Conservation (phyloP, 2,797 vertebrate genomes). For the Urocyon cinereoargenteus region DNA sequence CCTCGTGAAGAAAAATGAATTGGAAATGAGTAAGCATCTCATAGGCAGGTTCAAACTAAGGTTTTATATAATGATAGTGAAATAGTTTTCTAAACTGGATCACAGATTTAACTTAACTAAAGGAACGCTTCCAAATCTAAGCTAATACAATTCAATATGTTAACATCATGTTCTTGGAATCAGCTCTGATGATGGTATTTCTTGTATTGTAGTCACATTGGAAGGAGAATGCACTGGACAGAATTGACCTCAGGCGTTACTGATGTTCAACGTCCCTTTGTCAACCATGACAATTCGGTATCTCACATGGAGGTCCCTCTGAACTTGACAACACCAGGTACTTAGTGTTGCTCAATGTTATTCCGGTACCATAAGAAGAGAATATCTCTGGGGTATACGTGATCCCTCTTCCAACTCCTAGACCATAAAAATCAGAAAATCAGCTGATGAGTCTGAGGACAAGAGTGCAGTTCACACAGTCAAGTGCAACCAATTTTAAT, state of each 20-base stretch:
- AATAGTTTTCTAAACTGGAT: background rate
- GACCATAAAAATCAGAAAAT: slow-evolving; percentile 8
- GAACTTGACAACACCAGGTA: background rate
- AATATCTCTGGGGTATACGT: background rate
- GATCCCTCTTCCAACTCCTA: background rate
- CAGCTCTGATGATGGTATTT: background rate
- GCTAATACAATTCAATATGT: background rate
- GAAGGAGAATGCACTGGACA: background rate
- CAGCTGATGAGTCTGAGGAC: background rate
- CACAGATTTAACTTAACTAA: background rate
- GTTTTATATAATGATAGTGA: background rate
- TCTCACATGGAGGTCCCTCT: background rate
- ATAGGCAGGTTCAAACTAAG: background rate
- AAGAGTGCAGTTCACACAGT: background rate
- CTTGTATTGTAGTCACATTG: background rate
- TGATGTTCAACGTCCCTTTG: background rate
- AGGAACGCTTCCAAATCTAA: slow-evolving; percentile 13
- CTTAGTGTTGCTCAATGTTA: background rate
- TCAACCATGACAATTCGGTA: background rate
- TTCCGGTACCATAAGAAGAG: background rate
- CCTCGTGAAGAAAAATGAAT: background rate
- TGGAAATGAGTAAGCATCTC: background rate
- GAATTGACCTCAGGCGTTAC: background rate
- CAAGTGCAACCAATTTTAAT: background rate
- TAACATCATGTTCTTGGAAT: background rate